Evolutionary conservation across 2,797 vertebrate species (phyloP).

Genomic region (Leucoraja ocellata): DNA sequence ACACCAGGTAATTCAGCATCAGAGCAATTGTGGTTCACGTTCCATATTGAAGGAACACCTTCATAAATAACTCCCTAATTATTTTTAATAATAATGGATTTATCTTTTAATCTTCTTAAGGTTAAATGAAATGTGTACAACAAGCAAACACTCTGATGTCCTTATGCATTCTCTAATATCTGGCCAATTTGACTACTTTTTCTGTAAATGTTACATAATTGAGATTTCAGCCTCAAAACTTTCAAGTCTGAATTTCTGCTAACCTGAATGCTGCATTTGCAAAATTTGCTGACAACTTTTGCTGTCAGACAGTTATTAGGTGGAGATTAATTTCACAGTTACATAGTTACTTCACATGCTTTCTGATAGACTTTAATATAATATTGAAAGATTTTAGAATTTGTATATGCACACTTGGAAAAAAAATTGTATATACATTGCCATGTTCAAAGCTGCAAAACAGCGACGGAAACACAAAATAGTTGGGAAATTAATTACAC

Average conservation of each 20-base stretch:
- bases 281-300: background rate
- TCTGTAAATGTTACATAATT: background rate
- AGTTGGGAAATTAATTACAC: background rate
- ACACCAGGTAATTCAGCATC: background rate
- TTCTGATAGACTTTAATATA: background rate
- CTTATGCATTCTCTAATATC: background rate
- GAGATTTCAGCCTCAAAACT: background rate
- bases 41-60: background rate
- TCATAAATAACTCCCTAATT: background rate
- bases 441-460: background rate
- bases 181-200: background rate
- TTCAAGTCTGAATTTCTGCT: background rate
- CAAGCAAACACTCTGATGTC: background rate
- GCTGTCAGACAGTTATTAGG: background rate
- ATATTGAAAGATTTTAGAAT: background rate
- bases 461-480: background rate
- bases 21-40: background rate
- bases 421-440: background rate
- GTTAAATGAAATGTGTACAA: background rate
- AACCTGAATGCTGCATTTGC: background rate
- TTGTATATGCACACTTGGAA: background rate
- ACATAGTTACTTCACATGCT: background rate
- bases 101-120: background rate
- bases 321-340: background rate
- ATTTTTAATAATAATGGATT: background rate